Conservation (phyloP, 1,140 invertebrate species). For the Dreissena polymorpha region DNA sequence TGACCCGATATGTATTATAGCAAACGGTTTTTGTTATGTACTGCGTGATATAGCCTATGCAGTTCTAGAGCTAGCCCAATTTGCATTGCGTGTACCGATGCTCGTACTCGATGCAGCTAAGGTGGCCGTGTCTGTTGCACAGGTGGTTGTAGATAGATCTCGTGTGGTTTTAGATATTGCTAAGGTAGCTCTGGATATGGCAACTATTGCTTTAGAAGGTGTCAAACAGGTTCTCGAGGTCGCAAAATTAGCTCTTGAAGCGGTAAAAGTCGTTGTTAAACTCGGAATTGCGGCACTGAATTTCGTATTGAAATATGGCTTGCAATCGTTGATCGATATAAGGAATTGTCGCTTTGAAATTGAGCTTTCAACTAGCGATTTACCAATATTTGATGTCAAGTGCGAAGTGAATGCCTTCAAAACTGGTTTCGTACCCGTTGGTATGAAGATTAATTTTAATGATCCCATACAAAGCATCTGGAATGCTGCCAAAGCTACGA, state of each 20-base stretch:
- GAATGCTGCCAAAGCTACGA: conserved; percentile 26
- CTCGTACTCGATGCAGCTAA: conserved; percentile 52
- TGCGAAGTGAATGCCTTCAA: conserved; percentile 37
- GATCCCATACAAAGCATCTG: conserved; percentile 40
- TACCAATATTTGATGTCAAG: neutral
- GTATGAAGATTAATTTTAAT: conserved; percentile 28
- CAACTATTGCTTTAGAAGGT: conserved; percentile 17
- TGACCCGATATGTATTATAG: conserved; percentile 32
- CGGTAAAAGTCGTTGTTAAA: conserved; percentile 21
- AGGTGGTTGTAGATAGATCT: conserved; percentile 54
- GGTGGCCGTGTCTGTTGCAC: conserved; percentile 33
- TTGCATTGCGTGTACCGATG: conserved; percentile 49
- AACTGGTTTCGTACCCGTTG: conserved; percentile 20
- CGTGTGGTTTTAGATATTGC: conserved; percentile 46
- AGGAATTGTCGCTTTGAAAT: conserved; percentile 43
- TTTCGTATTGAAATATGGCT: conserved; percentile 30
- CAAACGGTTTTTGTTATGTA: conserved; percentile 42
- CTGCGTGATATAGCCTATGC: conserved; percentile 38
- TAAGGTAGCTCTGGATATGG: conserved; percentile 14
- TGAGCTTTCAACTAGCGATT: neutral
- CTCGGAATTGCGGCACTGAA: conserved; percentile 9
- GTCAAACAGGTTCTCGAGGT: conserved; percentile 6
- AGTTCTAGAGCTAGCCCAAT: conserved; percentile 51
- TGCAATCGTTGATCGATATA: conserved; percentile 24
- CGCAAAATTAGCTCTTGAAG: conserved; percentile 32